Evolutionary conservation across 2,113 vertebrate species (phyloP), one percentile per base, ranked within the genome.

Genomic region (Tupaia chinensis): DNA sequence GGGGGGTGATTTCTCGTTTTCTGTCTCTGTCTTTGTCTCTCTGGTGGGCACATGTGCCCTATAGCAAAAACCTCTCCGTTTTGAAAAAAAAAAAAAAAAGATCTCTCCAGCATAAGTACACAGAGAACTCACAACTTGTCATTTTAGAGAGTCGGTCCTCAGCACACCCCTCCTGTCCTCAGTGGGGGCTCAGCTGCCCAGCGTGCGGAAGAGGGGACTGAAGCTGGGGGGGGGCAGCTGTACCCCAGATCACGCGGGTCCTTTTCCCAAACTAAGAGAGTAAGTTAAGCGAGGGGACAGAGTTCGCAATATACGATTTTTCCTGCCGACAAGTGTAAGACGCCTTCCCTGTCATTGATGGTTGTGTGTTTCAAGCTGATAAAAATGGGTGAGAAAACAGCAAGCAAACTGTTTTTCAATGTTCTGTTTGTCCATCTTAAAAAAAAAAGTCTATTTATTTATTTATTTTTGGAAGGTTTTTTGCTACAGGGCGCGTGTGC

Each of bases 91-190:
- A 44, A 44, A 44, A 44, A 44, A 44, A 44, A 44, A 44, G 44
- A 44, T 44, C 44, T 44, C 44, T 27, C 76, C n/a, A 22, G 4
- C 4, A 1, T 1, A 3, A 16, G 17, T 32, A 23, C 61, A 58
- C 32, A 56, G 80, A 86, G 91, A 58, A 86, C 44, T 19, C 29
- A 32, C 0, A 3, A 34, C 29, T 61, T 65, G 34, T 58, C 4
- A 0, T 23, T 34, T 17, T 8, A 0, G 2, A 70, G 15, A 4
- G n/a, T 61, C 54, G n/a, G 44, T 3, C 44, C 19, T 60, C 3
- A 9, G 60, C 16, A 9, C 19, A 11, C 15, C 61, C 12, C 54
- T 9, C 23, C 16, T 3, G 23, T 5, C 10, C 9, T 7, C 5
- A 3, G 63, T 2, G 19, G 32, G 19, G 1, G 1, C 32, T 1